Conservation (phyloP, 2,113 vertebrate species). For the Sander vitreus region DNA sequence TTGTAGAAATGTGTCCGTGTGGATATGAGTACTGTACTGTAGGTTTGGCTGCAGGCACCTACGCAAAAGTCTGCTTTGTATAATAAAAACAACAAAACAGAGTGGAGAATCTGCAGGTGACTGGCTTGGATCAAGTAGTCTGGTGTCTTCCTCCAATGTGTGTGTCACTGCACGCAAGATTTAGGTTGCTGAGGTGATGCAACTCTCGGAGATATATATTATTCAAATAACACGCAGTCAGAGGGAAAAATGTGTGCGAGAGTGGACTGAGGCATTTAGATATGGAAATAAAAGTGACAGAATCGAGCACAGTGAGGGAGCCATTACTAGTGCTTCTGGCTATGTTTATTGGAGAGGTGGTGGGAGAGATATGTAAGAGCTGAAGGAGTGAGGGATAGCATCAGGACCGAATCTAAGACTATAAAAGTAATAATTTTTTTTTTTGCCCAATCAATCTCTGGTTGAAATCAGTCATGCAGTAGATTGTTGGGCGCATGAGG, state of each 20-base stretch:
- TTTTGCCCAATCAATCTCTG: constrained; percentile 12
- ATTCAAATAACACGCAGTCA: constrained; percentile 25
- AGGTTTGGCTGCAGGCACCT: too few species aligned
- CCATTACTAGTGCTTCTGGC: neutral
- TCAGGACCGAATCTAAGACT: neutral
- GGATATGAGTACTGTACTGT: too few species aligned
- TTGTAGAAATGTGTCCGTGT: too few species aligned
- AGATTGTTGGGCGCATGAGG: neutral
- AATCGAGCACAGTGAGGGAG: neutral
- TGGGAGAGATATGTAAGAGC: neutral
- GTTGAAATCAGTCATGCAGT: constrained; percentile 37
- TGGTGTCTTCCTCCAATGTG: constrained; percentile 19
- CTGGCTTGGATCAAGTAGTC: constrained; percentile 45
- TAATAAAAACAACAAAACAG: constrained; percentile 28
- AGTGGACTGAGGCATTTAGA: neutral
- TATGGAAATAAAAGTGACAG: neutral
- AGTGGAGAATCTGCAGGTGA: constrained; percentile 60
- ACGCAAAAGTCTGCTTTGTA: too few species aligned
- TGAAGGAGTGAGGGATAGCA: neutral
- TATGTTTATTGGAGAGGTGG: neutral
- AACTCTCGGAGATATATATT: constrained; percentile 32
- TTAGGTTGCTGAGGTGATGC: constrained; percentile 25
- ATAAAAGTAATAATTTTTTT: constrained; percentile 10
- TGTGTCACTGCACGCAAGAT: constrained; percentile 8
- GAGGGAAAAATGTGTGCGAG: neutral